These are phyloP conservation scores for Charanyca ferruginea DNA, from an alignment of 2,888 invertebrate species.

Conservation along the genomic window DNA sequence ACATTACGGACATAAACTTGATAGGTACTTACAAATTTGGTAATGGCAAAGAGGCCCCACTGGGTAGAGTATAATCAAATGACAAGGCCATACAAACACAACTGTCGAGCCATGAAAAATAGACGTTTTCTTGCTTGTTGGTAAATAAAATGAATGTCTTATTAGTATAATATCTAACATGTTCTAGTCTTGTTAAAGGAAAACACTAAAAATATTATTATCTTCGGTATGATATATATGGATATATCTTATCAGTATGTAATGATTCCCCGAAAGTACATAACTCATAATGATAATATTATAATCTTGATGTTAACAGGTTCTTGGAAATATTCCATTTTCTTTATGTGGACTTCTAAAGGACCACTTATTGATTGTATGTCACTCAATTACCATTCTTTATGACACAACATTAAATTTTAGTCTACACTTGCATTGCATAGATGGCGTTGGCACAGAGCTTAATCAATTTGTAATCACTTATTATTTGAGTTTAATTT, in stretches of 20 bases:
- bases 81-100: slow-evolving; percentile 57
- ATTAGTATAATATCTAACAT: background rate
- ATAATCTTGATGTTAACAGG: slow-evolving; percentile 12
- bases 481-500: background rate
- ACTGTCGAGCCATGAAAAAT: slow-evolving; percentile 20
- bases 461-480: background rate
- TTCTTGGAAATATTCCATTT: slow-evolving; percentile 37
- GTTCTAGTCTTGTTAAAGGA: background rate
- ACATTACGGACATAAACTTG: background rate
- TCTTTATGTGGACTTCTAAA: slow-evolving; percentile 4
- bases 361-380: slow-evolving; percentile 10
- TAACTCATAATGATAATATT: slow-evolving; percentile 34
- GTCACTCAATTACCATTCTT: slow-evolving; percentile 16
- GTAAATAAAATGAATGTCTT: background rate
- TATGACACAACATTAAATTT: slow-evolving; percentile 45
- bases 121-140: slow-evolving; percentile 15
- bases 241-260: slow-evolving; percentile 43
- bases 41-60: slow-evolving; percentile 56
- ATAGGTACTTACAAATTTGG: slow-evolving; percentile 40
- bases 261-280: slow-evolving; percentile 32
- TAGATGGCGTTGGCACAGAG: slow-evolving; percentile 51
- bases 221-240: slow-evolving; percentile 28
- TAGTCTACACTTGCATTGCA: slow-evolving; percentile 6
- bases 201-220: slow-evolving; percentile 21
- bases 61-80: slow-evolving; percentile 56